These are phyloP conservation scores for Halesus radiatus DNA, from an alignment of 1,140 invertebrate genomes.

Conservation along the genomic window DNA sequence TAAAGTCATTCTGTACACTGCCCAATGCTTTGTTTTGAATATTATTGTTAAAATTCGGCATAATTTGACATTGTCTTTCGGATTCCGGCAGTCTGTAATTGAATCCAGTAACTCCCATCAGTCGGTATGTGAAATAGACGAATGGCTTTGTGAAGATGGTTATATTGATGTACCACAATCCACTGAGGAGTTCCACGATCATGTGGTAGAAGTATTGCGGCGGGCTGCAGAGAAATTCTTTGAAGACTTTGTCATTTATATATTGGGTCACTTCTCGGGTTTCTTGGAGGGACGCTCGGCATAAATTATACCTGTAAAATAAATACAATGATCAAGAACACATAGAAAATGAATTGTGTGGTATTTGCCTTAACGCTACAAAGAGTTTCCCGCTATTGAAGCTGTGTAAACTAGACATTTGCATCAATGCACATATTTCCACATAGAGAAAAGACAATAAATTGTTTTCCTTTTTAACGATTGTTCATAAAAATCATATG, in stretches of 20 bases:
- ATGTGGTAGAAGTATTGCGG: conserved; percentile 69
- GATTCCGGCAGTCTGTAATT: conserved; percentile 45
- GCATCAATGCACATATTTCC: too few species aligned
- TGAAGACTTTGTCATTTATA: conserved; percentile 63
- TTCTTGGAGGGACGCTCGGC: conserved; percentile 64
- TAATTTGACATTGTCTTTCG: not conserved
- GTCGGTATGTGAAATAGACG: conserved; percentile 60
- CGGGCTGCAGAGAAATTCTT: conserved; percentile 63
- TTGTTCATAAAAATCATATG: too few species aligned
- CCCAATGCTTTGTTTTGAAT: too few species aligned
- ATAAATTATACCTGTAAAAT: conserved; percentile 72
- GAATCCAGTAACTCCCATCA: conserved; percentile 64
- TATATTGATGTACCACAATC: conserved; percentile 65
- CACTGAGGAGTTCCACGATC: conserved; percentile 64
- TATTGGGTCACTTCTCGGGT: conserved; percentile 64
- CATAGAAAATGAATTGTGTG: too few species aligned
- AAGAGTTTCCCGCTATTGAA: too few species aligned
- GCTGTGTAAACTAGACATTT: too few species aligned
- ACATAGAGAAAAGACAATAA: too few species aligned
- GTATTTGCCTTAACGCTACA: too few species aligned
- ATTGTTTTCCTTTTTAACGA: too few species aligned
- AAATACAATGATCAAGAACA: not conserved
- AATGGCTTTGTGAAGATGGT: conserved; percentile 60
- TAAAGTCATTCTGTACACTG: not conserved
- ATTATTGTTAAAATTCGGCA: too few species aligned